Conservation (phyloP, 2,113 vertebrate genomes). For the Mobula birostris region DNA sequence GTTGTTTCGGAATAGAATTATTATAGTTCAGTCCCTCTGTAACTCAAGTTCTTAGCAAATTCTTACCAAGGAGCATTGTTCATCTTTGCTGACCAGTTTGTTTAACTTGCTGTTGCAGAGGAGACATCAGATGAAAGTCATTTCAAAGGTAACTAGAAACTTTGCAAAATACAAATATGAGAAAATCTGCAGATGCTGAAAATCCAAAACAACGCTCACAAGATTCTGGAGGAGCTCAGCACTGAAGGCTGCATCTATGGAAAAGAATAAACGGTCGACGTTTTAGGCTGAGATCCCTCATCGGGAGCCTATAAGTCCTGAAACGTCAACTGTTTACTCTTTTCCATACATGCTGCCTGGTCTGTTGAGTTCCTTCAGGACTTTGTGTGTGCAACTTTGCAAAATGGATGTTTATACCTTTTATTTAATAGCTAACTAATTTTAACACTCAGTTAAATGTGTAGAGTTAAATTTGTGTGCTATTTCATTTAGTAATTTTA, state of each 20-base stretch:
- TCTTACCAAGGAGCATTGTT: background rate
- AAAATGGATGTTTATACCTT: background rate
- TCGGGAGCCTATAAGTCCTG: no score
- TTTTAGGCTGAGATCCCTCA: no score
- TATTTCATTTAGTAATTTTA: background rate
- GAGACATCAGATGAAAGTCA: background rate
- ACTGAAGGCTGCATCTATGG: no score
- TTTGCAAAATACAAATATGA: background rate
- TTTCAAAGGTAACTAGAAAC: background rate
- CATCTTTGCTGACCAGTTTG: background rate
- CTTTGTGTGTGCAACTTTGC: no score
- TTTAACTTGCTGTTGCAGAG: background rate
- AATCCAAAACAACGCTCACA: no score
- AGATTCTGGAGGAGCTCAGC: no score
- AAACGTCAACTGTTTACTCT: no score
- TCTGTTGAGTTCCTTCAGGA: no score
- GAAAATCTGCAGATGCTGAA: no score
- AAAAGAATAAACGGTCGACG: no score
- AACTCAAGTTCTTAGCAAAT: background rate
- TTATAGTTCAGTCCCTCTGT: background rate
- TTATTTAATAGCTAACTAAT: background rate
- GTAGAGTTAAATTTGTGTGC: background rate
- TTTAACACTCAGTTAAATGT: background rate
- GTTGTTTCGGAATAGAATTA: background rate
- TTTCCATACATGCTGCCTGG: no score